Evolutionary conservation across 2,113 vertebrate genomes (phyloP).

Genomic region (Cisticola juncidis): DNA sequence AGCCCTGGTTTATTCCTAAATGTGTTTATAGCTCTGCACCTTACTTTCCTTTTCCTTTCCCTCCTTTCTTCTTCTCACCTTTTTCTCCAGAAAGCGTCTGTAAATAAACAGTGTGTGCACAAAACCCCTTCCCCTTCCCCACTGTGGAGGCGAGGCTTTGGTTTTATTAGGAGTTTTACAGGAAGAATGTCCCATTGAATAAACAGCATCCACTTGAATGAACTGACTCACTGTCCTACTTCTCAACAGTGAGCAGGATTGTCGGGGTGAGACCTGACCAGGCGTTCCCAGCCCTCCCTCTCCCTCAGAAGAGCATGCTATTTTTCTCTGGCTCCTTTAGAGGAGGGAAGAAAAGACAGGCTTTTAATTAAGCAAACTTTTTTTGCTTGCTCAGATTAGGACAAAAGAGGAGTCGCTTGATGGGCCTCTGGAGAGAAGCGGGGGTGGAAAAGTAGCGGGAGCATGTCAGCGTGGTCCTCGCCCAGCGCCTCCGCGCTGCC

Average conservation of each 20-base stretch:
- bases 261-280: conserved; percentile 39
- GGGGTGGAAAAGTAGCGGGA: neutral
- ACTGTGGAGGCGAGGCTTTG: neutral
- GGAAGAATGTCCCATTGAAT: conserved; percentile 57
- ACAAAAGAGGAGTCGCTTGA: conserved; percentile 58
- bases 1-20: neutral
- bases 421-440: conserved; percentile 14
- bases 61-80: conserved; percentile 33
- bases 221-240: conserved; percentile 55
- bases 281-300: conserved; percentile 59
- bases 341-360: conserved; percentile 44
- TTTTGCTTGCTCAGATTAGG: conserved; percentile 53
- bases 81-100: neutral
- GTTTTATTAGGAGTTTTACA: conserved; percentile 52
- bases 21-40: conserved; percentile 8
- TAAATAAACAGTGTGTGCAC: conserved; percentile 43
- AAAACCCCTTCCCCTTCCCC: conserved; percentile 31
- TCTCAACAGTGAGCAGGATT: conserved; percentile 51
- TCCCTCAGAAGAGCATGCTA: conserved; percentile 29
- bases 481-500: conserved; percentile 41
- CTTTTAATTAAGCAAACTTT: conserved; percentile 72
- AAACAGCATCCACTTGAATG: conserved; percentile 65
- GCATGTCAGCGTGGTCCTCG: conserved; percentile 40
- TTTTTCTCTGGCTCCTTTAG: conserved; percentile 27
- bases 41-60: conserved; percentile 42